Base-by-base conservation (phyloP, 1,140 invertebrate species). In the Chrysoperla carnea region DNA sequence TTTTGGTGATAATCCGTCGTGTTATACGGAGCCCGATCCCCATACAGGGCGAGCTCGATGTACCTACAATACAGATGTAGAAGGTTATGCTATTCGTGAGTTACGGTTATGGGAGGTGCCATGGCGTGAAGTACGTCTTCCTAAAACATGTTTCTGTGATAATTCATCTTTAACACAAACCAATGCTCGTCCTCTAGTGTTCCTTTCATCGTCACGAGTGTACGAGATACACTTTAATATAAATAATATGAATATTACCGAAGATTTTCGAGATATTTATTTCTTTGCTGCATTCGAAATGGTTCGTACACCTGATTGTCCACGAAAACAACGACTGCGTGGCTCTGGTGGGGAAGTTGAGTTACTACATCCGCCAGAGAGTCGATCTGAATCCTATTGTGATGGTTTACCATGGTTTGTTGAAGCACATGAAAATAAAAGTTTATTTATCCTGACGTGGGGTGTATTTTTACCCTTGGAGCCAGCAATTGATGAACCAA, bases 361-460 rank as follows among this genome's bases (percentile, higher is more conserved):
- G 47, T 71, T 73, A 45, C 48, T 66, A 1, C 67, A 67, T 45
- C 78, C 78, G 1, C 76, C 76, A 0, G 50, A 69, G 5, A 70
- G 70, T 8, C 58, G 68, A 17, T 63, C 69, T 11, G 73, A 77
- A 43, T 70, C 74, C 2, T 72, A 78, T 47, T 85, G 81, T 55
- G 72, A 73, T 8, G 78, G 80, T 9, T 59, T 79, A 39, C 79
- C 81, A 1, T 84, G 81, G 75, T 57, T 82, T 38, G 68, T 85
- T 14, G 73, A 77, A 54, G 80, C 81, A 1, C 66, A 78, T 40
- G 72, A 77, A 36, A 82, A 84, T 49, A 70, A 75, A 15, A 81
- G 78, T 5, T 63, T 85, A 1, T 84, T 82, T 49, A 61, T 84
- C 13, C 60, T 81, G 29, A 80, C 79, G 6, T 84, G 80, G 79